Base-by-base conservation (phyloP, 2,888 invertebrate species). In the Oligia latruncula region DNA sequence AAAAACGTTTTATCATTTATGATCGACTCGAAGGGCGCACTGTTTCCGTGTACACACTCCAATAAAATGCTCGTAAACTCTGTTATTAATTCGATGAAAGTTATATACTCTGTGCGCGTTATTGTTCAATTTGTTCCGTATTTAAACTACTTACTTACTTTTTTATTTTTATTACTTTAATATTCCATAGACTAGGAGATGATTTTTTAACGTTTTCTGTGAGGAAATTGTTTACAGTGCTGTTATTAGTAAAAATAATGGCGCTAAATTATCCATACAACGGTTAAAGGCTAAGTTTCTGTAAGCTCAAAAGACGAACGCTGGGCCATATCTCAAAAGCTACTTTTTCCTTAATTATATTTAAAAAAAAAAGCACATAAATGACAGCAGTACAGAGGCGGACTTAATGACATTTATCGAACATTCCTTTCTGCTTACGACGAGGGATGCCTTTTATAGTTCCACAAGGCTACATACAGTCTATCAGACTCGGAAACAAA, bases 1-100 rank as follows among this genome's bases (percentile, higher is more conserved):
- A 76, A 70, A 79, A 80, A 15, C 70, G 49, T 11, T 83, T 79
- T 78, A 87, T 79, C 87, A 78, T 77, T n/a, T 81, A 70, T 85
- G 85, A 88, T 87, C 76, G 87, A 87, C 78, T 78, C 46, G 83
- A 83, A 85, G 83, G 81, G 81, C 77, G 74, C 72, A 43, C 58
- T 35, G 62, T 73, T 87, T 88, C 85, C 87, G 74, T 67, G 64
- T 82, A 62, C 35, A 58, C 72, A 71, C n/a, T 78, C 87, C 83
- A 88, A 78, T 82, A 79, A 65, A 64, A 72, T 74, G 73, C 70
- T 83, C 83, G 71, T 83, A 73, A 87, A 87, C n/a, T 74, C 20
- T 1, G 55, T 60, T 75, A 68, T 35, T 13, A 70, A 78, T 46
- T 67, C 49, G 40, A 70, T 67, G 73, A 81, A 80, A 83, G 43